Evolutionary conservation across 2,888 invertebrate genomes (phyloP).

Genomic region (Trypoxylon attenuatum): DNA sequence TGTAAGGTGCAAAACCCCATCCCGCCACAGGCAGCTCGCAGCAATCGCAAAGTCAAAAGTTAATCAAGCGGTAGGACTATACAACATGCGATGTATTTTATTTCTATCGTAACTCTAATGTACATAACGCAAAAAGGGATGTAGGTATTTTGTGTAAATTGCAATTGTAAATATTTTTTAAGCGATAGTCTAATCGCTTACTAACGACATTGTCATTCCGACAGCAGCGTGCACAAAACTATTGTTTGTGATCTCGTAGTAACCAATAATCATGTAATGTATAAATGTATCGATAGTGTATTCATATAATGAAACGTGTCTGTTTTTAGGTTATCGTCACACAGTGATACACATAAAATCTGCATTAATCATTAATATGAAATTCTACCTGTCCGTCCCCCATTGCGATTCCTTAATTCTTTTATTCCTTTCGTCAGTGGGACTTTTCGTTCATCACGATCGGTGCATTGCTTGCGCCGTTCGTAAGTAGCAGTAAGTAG

Average conservation of each 20-base stretch:
- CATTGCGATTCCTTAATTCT: not conserved
- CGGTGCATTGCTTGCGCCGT: too few relatives aligned
- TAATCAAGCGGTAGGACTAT: slow-evolving; percentile 22
- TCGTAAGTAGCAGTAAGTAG: too few relatives aligned
- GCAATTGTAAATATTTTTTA: slow-evolving; percentile 58
- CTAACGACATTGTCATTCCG: slow-evolving; percentile 58
- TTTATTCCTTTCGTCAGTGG: not conserved
- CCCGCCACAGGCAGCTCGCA: not conserved
- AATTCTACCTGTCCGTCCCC: slow-evolving; percentile 1
- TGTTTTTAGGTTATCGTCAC: slow-evolving; percentile 51
- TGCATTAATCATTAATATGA: slow-evolving; percentile 32
- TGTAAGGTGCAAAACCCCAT: slow-evolving; percentile 3
- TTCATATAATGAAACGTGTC: slow-evolving; percentile 47
- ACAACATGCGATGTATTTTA: slow-evolving; percentile 38
- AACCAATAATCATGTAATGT: slow-evolving; percentile 52
- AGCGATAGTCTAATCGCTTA: slow-evolving; percentile 56
- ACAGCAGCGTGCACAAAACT: slow-evolving; percentile 64
- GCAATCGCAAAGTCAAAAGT: slow-evolving; percentile 3
- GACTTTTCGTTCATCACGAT: too few relatives aligned
- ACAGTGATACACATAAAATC: slow-evolving; percentile 44
- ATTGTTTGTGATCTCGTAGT: slow-evolving; percentile 60
- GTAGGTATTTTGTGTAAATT: slow-evolving; percentile 57
- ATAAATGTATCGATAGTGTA: slow-evolving; percentile 50
- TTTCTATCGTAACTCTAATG: slow-evolving; percentile 46
- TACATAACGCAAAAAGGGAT: slow-evolving; percentile 48